Base-by-base conservation (phyloP, 2,888 invertebrate species). In the Hololepta plana region DNA sequence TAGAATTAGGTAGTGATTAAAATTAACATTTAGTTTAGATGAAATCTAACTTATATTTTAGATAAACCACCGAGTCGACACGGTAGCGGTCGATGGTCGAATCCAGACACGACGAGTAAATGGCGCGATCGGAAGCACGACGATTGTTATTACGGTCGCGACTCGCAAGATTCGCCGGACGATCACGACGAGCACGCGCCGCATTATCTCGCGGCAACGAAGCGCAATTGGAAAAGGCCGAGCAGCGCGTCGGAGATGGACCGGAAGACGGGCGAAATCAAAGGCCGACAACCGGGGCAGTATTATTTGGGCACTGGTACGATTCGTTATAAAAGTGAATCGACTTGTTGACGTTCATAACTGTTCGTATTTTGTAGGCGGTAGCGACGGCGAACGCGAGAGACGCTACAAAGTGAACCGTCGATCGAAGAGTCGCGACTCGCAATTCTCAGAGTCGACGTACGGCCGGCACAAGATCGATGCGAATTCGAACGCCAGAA, bases 181-280 rank as follows among this genome's bases (percentile, higher is more conserved):
- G n/a, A 17, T 7, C 17, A n/a, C 17, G n/a, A 17, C 17, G 17
- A 17, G 17, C 17, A 53, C 15, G 50, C 53, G 2, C 44, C 51
- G 3, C 49, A 51, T 32, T 57, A 54, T 38, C 28, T 49, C 13
- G 37, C 45, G 7, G 38, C 44, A 4, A n/a, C n/a, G n/a, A 47
- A 48, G 28, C 42, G 50, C 28, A 49, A 44, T 17, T 64, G 64
- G 64, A 63, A 64, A 38, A 50, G 67, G 22, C 66, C 66, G 2
- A 59, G 62, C 9, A 66, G 66, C 42, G 64, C 65, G 2, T 60
- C 64, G 0, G 66, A 66, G 39, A 61, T 62, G 42, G 58, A 65
- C 13, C 50, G 63, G 19, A 55, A 55, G 36, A 49, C 50, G 3
- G 52, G 51, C 3, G 54, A 55, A 30, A 49, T 51, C 8, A 53